Conservation (phyloP, 2,888 invertebrate genomes). For the Incurvaria masculella region DNA sequence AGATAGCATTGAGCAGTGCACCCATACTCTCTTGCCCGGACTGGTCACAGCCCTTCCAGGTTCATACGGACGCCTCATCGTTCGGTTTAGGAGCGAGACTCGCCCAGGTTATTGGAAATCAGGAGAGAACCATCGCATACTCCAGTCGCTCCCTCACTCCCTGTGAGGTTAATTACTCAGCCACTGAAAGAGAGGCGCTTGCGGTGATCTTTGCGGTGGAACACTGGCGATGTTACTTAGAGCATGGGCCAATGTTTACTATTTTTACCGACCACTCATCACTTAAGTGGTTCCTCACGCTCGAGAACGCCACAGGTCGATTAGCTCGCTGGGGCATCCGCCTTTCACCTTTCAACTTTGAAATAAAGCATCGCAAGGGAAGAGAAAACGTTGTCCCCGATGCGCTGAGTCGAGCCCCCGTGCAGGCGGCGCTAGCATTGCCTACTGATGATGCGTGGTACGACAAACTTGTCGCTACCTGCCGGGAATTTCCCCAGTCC, state of each 20-base stretch:
- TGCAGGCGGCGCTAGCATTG: neutral
- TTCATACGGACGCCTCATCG: neutral
- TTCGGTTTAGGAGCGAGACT: neutral
- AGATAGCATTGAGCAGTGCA: neutral
- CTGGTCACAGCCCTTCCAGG: neutral
- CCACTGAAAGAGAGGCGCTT: neutral
- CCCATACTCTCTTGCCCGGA: neutral
- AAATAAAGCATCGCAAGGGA: conserved; percentile 10
- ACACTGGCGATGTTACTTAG: neutral
- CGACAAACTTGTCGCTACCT: too few species aligned
- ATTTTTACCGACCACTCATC: conserved; percentile 16
- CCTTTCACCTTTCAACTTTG: conserved; percentile 3
- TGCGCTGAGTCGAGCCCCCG: conserved; percentile 8
- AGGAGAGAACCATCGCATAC: neutral
- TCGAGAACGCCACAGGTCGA: conserved; percentile 4
- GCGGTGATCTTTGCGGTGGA: neutral
- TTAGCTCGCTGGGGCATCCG: conserved; percentile 7
- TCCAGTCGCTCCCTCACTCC: neutral
- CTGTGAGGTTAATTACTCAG: neutral
- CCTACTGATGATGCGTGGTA: too few species aligned
- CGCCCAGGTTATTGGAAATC: neutral
- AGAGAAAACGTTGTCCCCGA: conserved; percentile 8
- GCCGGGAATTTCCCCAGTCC: too few species aligned
- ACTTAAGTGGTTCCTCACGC: conserved; percentile 15
- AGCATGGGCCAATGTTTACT: neutral